These are phyloP conservation scores for Microcebus griseorufus DNA, from an alignment of 2,113 vertebrate species.

Conservation along the genomic window DNA sequence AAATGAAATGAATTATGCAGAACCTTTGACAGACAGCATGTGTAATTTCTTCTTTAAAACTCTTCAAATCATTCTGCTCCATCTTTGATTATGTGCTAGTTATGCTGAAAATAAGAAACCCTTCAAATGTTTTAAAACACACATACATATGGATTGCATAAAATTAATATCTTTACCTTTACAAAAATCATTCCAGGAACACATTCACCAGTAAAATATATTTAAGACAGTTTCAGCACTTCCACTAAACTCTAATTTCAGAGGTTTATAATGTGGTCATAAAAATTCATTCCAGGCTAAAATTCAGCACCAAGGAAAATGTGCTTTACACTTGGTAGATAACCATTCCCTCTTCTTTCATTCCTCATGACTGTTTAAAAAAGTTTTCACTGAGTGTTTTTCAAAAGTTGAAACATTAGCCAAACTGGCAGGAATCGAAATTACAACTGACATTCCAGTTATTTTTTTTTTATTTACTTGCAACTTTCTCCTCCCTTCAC, in stretches of 20 bases:
- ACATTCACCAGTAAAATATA: conserved; percentile 66
- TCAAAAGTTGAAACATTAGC: conserved; percentile 42
- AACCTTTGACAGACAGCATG: conserved; percentile 67
- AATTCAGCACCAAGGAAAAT: conserved; percentile 71
- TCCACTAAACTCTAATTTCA: conserved; percentile 59
- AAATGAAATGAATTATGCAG: conserved; percentile 73
- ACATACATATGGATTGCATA: conserved; percentile 64
- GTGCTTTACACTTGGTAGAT: conserved; percentile 47
- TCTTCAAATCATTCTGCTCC: conserved; percentile 51
- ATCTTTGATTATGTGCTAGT: conserved; percentile 49
- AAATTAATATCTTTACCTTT: conserved; percentile 72
- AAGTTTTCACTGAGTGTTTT: conserved; percentile 21
- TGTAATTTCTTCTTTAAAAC: conserved; percentile 56
- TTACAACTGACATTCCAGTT: not conserved
- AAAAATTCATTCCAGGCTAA: conserved; percentile 71
- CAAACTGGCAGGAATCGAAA: not conserved
- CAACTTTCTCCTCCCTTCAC: not conserved
- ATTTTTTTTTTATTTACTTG: not conserved
- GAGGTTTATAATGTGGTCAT: conserved; percentile 56
- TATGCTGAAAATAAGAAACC: conserved; percentile 62
- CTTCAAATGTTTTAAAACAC: conserved; percentile 68
- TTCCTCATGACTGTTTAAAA: conserved; percentile 45
- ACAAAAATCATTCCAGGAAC: conserved; percentile 63
- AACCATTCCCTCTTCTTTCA: conserved; percentile 61
- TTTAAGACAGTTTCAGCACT: conserved; percentile 52